Evolutionary conservation across 2,797 vertebrate species (phyloP), one percentile per base, ranked within the genome.

Genomic region (Xiphophorus birchmanni): DNA sequence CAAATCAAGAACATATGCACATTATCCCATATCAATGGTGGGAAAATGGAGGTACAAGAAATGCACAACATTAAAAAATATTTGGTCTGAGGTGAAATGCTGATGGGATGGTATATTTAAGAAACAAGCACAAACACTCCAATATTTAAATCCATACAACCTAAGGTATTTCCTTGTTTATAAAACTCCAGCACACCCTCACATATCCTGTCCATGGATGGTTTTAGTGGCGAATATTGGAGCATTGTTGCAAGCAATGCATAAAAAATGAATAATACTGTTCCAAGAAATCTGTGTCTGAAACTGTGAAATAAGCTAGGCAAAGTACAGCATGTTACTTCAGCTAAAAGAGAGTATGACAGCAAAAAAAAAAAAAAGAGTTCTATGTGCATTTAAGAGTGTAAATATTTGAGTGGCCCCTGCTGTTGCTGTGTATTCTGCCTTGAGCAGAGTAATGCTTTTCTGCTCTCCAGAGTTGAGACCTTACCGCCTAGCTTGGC

Each of bases 351-450:
- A 77, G 52, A 79, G 52, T 52, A 86, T 35, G 82, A 84, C 75
- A 74, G 40, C 45, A 54, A 58, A 81, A 75, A 67, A 75, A 52
- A 52, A 52, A 26, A 54, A 23, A 52, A 75, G 83, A 90, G 88
- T 93, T 79, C 75, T 90, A 84, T 80, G 74, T 90, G 83, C 88
- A 84, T 95, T 93, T 93, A 90, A 82, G 77, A 79, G 82, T 92
- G 86, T 95, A 92, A 94, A 95, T 95, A 94, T 95, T 94, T 94
- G 81, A 95, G 79, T 81, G 85, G 76, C 80, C 91, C 89, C 88
- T 45, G 85, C 86, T 84, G 90, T 82, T 84, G 81, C 40, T 85
- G 85, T 81, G 86, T 88, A 80, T 83, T 88, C 77, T 86, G 79
- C 83, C 78, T 84, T 67, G 65, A 73, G 77, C 76, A 73, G 73